Percentiles rank a stretch among this genome's conserved stretches.
Evolutionary conservation across 2,113 vertebrate genomes (phyloP).

Genomic region (Mormyrus iriodes): DNA sequence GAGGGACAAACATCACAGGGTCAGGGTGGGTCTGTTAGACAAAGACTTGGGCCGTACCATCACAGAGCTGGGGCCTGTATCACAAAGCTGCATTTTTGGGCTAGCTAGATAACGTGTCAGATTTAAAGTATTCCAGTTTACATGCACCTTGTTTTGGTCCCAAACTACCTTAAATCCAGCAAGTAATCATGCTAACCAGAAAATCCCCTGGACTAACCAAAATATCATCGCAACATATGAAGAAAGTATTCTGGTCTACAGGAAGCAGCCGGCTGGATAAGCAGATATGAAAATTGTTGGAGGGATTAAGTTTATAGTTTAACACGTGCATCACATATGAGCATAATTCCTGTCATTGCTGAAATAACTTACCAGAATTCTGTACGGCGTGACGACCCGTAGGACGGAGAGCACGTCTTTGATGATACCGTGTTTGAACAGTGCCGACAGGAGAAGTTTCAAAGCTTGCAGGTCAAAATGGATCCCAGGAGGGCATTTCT

Average conservation of each 20-base stretch:
- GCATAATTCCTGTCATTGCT: not conserved
- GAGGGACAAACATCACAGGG: constrained; percentile 33
- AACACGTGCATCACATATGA: not conserved
- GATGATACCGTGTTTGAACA: constrained; percentile 65
- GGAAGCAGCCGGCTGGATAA: not conserved
- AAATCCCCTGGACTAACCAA: not conserved
- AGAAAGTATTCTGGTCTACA: not conserved
- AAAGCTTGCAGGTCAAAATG: constrained; percentile 67
- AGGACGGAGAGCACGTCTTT: constrained; percentile 72
- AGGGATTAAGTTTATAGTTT: not conserved
- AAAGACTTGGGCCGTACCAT: not conserved
- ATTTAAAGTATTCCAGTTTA: not conserved
- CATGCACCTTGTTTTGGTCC: not conserved
- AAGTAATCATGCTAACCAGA: not conserved
- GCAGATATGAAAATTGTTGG: not conserved
- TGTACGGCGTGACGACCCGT: constrained; percentile 55
- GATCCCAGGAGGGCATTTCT: constrained; percentile 59
- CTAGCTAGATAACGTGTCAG: not conserved
- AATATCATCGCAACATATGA: not conserved
- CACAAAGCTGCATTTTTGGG: not conserved
- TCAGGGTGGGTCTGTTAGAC: not conserved
- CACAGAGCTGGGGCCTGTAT: not conserved
- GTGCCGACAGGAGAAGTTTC: constrained; percentile 64
- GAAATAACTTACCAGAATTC: constrained; percentile 66
- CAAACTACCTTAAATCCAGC: not conserved